Base-by-base conservation (phyloP, 1,140 invertebrate genomes). In the Atta texana region DNA sequence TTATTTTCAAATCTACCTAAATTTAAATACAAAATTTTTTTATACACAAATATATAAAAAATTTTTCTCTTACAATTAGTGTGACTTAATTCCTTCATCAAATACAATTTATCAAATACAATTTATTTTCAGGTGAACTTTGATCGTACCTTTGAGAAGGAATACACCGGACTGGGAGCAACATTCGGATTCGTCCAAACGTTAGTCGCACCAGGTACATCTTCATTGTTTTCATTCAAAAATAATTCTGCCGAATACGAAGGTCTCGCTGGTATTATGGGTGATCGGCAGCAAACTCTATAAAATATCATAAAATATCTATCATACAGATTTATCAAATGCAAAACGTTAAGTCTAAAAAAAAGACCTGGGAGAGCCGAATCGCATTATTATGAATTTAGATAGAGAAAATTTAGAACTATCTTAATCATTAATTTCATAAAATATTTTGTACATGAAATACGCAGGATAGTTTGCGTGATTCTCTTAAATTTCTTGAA, bases 271-370 rank as follows among this genome's bases (percentile, higher is more conserved):
- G 97, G 97, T 91, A 98, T 97, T 88, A 98, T 96, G 4, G 97
- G 97, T 2, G 97, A 98, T 86, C 97, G 96, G 85, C 97, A 96
- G 94, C 97, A 98, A 31, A 97, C 97, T 86, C 97, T 97, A 94
- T 63, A 94, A 95, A 77, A 81, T 10, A 10, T 44, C 39, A 44
- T 8, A 44, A 44, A 44, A 44, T 10, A 72, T 77, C 7, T 61
- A 85, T 85, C 59, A 55, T 24, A 55, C 16, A 71, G 49, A n/a
- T n/a, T 6, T 16, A 12, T 2, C 1, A 77, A 39, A 28, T 39
- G 2, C 8, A 28, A 44, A 55, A 10, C 24, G 10, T 75, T 34
- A 57, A 55, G 6, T 44, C 3, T 57, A 68, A 74, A 4, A 14
- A 57, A 57, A 12, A 10, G 18, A 18, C 34, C 63, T 66, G 1